Evolutionary conservation across 2,888 invertebrate genomes (phyloP).

Genomic region (Ellobium chinense): DNA sequence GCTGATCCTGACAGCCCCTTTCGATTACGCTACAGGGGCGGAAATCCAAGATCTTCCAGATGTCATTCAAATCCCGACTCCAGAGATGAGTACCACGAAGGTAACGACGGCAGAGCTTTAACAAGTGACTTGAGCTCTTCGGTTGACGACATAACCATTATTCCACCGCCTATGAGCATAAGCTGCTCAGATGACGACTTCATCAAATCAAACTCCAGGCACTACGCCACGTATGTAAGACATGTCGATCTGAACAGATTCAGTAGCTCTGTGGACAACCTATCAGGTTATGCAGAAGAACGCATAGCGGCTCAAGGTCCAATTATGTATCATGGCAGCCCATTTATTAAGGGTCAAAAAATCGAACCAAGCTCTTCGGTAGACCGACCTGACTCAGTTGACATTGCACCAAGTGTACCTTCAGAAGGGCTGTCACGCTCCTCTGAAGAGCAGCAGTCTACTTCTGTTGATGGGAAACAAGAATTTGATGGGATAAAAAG

Average conservation of each 20-base stretch:
- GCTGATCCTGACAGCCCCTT: background rate
- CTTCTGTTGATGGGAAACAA: background rate
- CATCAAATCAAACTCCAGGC: slow-evolving; percentile 35
- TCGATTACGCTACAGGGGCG: slow-evolving; percentile 19
- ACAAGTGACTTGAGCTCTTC: slow-evolving; percentile 29
- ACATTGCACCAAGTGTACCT: background rate
- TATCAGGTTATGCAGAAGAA: background rate
- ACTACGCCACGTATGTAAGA: slow-evolving; percentile 1
- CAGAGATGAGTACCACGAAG: background rate
- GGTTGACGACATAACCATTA: slow-evolving; percentile 28
- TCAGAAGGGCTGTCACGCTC: background rate
- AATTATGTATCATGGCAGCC: background rate
- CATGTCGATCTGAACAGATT: slow-evolving; percentile 28
- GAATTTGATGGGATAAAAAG: background rate
- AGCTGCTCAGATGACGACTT: slow-evolving; percentile 39
- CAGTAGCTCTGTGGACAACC: slow-evolving; percentile 38
- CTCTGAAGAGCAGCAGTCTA: background rate
- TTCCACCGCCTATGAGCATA: slow-evolving; percentile 21
- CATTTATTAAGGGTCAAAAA: background rate
- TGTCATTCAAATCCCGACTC: slow-evolving; percentile 37
- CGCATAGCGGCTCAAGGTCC: background rate
- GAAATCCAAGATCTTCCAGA: slow-evolving; percentile 39
- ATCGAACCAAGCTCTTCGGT: slow-evolving; percentile 24
- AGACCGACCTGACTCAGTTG: background rate
- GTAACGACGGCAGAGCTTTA: background rate